Conservation (phyloP, 2,888 invertebrate genomes). For the Eupithecia vulgata region DNA sequence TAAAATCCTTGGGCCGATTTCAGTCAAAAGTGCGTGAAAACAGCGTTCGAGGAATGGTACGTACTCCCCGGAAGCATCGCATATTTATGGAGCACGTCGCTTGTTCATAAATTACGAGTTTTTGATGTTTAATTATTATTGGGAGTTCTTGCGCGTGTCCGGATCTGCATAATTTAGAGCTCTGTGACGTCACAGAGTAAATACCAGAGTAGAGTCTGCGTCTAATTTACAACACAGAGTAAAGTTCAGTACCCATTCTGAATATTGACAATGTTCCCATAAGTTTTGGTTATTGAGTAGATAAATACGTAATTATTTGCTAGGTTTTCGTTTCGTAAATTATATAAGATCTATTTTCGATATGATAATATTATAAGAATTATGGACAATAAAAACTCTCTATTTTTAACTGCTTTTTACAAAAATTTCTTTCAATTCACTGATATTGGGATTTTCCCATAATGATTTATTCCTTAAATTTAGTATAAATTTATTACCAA, state of each 20-base stretch:
- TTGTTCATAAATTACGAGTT: slow-evolving; percentile 6
- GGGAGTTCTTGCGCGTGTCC: neutral
- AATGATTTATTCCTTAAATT: neutral
- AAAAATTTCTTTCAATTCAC: neutral
- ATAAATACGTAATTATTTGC: neutral
- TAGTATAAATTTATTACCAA: neutral
- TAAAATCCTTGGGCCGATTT: slow-evolving; percentile 63
- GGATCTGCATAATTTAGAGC: slow-evolving; percentile 1
- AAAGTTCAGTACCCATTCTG: neutral
- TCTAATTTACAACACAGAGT: neutral
- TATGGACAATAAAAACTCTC: no score
- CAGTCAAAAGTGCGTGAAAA: slow-evolving; percentile 57
- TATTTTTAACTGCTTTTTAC: neutral
- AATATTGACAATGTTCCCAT: neutral
- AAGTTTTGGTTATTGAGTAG: neutral
- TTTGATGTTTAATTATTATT: slow-evolving; percentile 9
- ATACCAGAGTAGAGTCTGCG: neutral
- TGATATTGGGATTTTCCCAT: neutral
- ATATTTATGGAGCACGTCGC: slow-evolving; percentile 1
- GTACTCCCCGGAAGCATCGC: neutral
- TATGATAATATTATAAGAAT: no score
- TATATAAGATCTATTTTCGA: neutral
- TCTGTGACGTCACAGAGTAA: neutral
- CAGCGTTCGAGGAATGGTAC: slow-evolving; percentile 38
- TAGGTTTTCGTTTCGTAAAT: neutral